Conservation (phyloP, 2,113 vertebrate genomes). For the Ranitomeya imitator region DNA sequence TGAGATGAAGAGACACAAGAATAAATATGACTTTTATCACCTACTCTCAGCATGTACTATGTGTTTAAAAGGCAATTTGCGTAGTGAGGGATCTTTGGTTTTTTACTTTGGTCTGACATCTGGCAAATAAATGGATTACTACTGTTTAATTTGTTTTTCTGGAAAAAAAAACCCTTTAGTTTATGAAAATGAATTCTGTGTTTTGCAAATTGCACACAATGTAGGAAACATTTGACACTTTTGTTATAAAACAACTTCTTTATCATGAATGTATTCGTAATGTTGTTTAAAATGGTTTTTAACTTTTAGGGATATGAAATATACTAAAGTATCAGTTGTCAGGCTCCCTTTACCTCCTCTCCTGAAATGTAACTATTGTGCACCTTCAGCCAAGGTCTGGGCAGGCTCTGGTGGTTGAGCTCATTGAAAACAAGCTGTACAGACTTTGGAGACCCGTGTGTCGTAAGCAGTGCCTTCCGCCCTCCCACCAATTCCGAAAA, state of each 20-base stretch:
- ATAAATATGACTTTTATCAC: slow-evolving; percentile 50
- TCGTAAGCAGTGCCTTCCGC: no score
- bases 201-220: not conserved
- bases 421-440: no score
- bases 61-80: slow-evolving; percentile 26
- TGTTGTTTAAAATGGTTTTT: not conserved
- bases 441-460: no score
- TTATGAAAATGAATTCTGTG: not conserved
- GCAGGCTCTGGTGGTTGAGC: no score
- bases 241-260: not conserved
- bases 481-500: no score
- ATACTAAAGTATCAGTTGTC: not conserved
- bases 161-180: not conserved
- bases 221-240: not conserved
- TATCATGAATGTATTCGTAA: not conserved
- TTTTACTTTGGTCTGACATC: not conserved
- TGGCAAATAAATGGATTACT: not conserved
- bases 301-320: not conserved
- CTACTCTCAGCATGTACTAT: slow-evolving; percentile 27
- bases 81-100: not conserved
- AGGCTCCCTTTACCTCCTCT: no score
- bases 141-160: not conserved
- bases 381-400: no score
- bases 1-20: slow-evolving; percentile 49
- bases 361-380: no score